A percentile compares a stretch with the other conserved stretches of the same genome.
Evolutionary conservation across 1,140 invertebrate species (phyloP).

Genomic region (Lepidostoma basale): DNA sequence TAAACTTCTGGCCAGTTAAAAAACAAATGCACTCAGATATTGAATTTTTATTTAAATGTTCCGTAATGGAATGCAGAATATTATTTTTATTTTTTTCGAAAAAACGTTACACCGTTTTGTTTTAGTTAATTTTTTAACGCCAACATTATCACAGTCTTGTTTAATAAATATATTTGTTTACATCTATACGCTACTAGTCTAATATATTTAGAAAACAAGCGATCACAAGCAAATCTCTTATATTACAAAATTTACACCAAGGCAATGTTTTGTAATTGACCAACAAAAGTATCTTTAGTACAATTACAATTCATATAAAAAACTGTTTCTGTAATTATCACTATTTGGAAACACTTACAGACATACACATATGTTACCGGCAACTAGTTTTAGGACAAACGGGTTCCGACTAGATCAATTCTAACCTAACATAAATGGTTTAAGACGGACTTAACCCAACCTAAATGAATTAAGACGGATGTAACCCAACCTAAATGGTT

Average conservation of each 20-base stretch:
- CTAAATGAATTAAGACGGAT: background rate
- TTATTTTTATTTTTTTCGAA: background rate
- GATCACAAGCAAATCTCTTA: conserved; percentile 22
- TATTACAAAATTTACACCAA: conserved; percentile 21
- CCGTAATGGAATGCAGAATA: conserved; percentile 7
- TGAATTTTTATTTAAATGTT: background rate
- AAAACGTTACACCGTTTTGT: background rate
- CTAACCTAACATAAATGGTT: no score
- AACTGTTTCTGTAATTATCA: background rate
- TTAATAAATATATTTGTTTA: conserved; percentile 25
- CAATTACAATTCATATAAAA: background rate
- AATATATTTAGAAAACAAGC: conserved; percentile 34
- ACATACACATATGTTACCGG: background rate
- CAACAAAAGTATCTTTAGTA: conserved; percentile 10
- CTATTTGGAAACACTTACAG: background rate
- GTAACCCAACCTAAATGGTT: background rate
- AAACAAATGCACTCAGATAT: conserved; percentile 25
- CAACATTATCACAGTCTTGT: conserved; percentile 31
- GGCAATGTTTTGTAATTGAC: conserved; percentile 29
- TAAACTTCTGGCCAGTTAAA: conserved; percentile 5
- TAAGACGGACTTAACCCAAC: background rate
- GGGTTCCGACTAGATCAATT: no score
- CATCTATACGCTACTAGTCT: conserved; percentile 1
- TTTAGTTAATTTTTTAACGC: conserved; percentile 14
- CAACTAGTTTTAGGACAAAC: no score